Conservation (phyloP, 1,140 invertebrate species). For the Riptortus pedestris region DNA sequence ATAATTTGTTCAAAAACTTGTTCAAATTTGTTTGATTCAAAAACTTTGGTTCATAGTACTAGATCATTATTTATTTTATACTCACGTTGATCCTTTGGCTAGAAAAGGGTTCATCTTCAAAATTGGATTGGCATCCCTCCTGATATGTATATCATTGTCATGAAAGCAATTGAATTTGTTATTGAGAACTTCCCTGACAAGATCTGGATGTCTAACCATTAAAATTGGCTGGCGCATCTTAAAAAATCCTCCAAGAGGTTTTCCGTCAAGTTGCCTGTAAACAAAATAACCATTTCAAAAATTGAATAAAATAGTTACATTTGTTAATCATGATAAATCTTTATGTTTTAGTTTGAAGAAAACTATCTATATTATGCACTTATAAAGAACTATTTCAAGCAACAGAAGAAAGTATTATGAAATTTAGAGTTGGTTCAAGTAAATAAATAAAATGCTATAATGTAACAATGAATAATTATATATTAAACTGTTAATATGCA, state of each 20-base stretch:
- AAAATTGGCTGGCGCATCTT: slow-evolving; percentile 40
- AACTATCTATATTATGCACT: not conserved
- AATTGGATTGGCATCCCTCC: slow-evolving; percentile 18
- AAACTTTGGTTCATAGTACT: too few species aligned
- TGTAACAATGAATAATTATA: too few species aligned
- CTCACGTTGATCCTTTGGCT: slow-evolving; percentile 21
- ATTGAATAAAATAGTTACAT: too few species aligned
- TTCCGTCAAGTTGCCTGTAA: slow-evolving; percentile 23
- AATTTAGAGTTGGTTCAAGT: too few species aligned
- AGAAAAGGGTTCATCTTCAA: slow-evolving; percentile 27
- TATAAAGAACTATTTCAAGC: not conserved
- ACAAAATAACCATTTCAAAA: slow-evolving; percentile 16
- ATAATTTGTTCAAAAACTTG: too few species aligned
- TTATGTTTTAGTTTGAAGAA: not conserved
- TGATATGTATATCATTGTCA: slow-evolving; percentile 32
- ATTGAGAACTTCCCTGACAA: slow-evolving; percentile 47
- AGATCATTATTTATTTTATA: too few species aligned
- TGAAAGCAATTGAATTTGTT: slow-evolving; percentile 47
- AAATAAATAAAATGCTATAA: too few species aligned
- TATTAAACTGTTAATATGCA: too few species aligned
- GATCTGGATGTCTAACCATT: slow-evolving; percentile 44
- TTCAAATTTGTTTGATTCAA: too few species aligned
- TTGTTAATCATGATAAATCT: too few species aligned
- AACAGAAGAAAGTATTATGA: too few species aligned
- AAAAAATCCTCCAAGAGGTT: slow-evolving; percentile 35